These are phyloP conservation scores for Patella vulgata DNA, from an alignment of 1,140 invertebrate genomes.

Conservation along the genomic window DNA sequence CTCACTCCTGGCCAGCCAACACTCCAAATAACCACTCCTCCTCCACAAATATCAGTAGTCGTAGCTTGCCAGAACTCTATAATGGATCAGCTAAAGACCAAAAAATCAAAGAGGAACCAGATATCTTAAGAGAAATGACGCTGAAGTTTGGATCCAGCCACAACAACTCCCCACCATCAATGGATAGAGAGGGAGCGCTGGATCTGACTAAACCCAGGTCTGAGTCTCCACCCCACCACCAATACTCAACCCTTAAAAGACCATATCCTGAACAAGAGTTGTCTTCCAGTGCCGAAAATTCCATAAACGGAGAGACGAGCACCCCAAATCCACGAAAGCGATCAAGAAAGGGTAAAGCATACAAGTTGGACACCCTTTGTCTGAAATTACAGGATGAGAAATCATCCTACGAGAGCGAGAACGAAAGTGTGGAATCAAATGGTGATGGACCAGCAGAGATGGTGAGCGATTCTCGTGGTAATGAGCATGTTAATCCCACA, in stretches of 20 bases:
- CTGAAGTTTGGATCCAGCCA: constrained; percentile 40
- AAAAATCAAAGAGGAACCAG: constrained; percentile 13
- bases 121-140: constrained; percentile 44
- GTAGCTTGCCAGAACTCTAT: constrained; percentile 29
- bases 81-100: constrained; percentile 16
- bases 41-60: constrained; percentile 2
- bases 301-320: neutral
- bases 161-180: neutral
- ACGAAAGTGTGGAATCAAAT: constrained; percentile 37
- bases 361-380: constrained; percentile 76
- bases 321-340: constrained; percentile 67
- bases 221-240: constrained; percentile 1
- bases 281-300: constrained; percentile 39
- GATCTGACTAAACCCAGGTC: constrained; percentile 53
- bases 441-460: constrained; percentile 3
- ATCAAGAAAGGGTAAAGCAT: constrained; percentile 82
- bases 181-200: constrained; percentile 42
- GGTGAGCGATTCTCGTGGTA: neutral
- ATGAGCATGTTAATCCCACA: constrained; percentile 6
- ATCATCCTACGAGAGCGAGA: constrained; percentile 27
- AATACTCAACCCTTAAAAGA: neutral
- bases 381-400: constrained; percentile 67
- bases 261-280: constrained; percentile 13
- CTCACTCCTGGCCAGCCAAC: constrained; percentile 31
- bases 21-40: neutral